Evolutionary conservation across 2,888 invertebrate genomes (phyloP).

Genomic region (Scaptodrosophila latifasciaeformis): DNA sequence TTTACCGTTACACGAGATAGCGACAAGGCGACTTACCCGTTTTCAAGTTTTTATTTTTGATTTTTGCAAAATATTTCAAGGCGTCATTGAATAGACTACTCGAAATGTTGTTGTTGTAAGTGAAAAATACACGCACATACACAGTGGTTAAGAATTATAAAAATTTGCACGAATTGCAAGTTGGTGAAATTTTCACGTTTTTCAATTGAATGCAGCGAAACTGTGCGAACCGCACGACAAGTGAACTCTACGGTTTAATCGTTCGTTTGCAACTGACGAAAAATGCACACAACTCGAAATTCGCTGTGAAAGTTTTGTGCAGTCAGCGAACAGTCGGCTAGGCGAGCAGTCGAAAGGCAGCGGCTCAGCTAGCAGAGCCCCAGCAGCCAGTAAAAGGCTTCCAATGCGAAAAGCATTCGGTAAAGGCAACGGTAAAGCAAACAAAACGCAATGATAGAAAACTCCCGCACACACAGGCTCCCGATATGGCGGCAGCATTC

Average conservation of each 20-base stretch:
- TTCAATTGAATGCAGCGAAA: background rate
- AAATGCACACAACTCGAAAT: conserved; percentile 54
- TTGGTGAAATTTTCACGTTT: conserved; percentile 1
- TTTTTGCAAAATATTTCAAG: no score
- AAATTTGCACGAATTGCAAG: background rate
- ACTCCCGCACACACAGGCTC: conserved; percentile 42
- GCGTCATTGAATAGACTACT: no score
- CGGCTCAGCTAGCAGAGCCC: conserved; percentile 7
- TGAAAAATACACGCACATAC: no score
- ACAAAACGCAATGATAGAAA: conserved; percentile 20
- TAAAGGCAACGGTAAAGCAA: conserved; percentile 21
- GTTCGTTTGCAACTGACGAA: conserved; percentile 73
- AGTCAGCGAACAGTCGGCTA: background rate
- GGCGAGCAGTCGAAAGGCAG: conserved; percentile 1
- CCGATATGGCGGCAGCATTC: conserved; percentile 33
- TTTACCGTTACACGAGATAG: no score
- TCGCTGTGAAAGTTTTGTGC: conserved; percentile 26
- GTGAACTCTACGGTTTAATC: conserved; percentile 70
- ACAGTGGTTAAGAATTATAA: no score
- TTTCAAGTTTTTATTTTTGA: no score
- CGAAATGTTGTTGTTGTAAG: no score
- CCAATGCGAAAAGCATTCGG: conserved; percentile 12
- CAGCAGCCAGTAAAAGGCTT: conserved; percentile 14
- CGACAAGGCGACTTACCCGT: no score
- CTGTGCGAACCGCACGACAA: conserved; percentile 48